Base-by-base conservation (phyloP, 2,888 invertebrate species). In the Hanleya hanleyi region DNA sequence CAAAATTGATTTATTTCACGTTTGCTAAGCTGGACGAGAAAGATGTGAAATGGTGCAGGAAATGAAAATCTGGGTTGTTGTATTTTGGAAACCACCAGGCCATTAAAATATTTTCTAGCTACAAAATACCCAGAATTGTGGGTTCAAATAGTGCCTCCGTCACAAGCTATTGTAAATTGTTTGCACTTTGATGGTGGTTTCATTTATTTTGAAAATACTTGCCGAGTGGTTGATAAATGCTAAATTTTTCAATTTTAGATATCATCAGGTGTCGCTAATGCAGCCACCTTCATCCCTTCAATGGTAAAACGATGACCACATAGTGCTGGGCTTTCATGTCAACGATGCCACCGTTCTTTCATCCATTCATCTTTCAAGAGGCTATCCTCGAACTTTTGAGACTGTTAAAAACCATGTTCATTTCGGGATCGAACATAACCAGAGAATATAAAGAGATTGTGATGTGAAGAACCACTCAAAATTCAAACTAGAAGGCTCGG, bases 251-350 rank as follows among this genome's bases (percentile, higher is more conserved):
- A 29, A 7, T 82, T 82, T 7, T 77, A 85, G 85, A 67, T 82
- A 77, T 73, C 76, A 80, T 33, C 77, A 85, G 69, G 83, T 85
- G 57, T 80, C 84, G 75, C 35, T 37, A 12, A 37, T 37, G 64
- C 35, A n/a, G 9, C 64, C 64, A 36, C 64, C 64, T n/a, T 22
- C 15, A 9, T 64, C 64, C 36, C 38, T 64, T 22, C 64, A 35
- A 22, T 57, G 22, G 57, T 57, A 57, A n/a, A n/a, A n/a, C n/a
- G 57, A 22, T 4, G 26, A 57, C 26, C 57, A 22, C 57, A n/a
- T n/a, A 57, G 57, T 57, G 57, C 57, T 57, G 57, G 12, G 4
- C 22, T 29, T 57, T 26, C 22, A 29, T 57, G 22, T 32, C 57
- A 22, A 57, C 15, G 12, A 57, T 57, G 57, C 57, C 32, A 57